Base-by-base conservation (phyloP, 2,113 vertebrate species). In the Psittacara wagleri region DNA sequence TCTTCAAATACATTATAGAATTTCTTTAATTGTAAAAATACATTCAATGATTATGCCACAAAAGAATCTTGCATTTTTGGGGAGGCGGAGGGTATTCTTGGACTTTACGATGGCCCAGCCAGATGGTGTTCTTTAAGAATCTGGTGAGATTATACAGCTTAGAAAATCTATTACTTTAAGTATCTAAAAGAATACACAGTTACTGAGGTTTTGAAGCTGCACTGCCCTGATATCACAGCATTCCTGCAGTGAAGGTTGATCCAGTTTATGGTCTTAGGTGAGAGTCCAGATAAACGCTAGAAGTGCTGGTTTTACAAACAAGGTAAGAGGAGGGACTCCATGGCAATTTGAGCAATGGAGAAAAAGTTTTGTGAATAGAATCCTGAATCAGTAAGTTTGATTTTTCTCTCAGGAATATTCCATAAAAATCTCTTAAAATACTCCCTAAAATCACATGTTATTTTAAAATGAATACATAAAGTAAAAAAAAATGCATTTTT, bases 111-210 rank as follows among this genome's bases (percentile, higher is more conserved):
- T 90, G 86, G 75, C 66, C 79, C 75, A 94, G 95, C 75, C 95
- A 94, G 94, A 92, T 93, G 94, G 95, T 87, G 72, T 94, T 75
- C 82, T 87, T 54, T 82, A 90, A 94, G 88, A 94, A 82, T 92
- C 62, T 92, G 72, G 72, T 93, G 68, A 94, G 92, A 95, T 95
- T 94, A 93, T 67, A 62, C 59, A 94, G 67, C 12, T 95, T 96
- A 92, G 59, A 92, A 90, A 95, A 80, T 70, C 67, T 88, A 59
- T 93, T 93, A 88, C 44, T 83, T 73, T 76, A 90, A 92, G 54
- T 54, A 93, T 83, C 85, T 90, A 41, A 88, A 94, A 95, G 78
- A 88, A 96, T 80, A 90, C 35, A 94, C 37, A 88, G 54, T 88
- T 77, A 39, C 62, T 85, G 86, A 92, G 79, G 31, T 86, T 96